Percentiles rank a stretch among this genome's conserved stretches.
Conservation (phyloP, 2,113 vertebrate species). For the Atractosteus spatula region DNA sequence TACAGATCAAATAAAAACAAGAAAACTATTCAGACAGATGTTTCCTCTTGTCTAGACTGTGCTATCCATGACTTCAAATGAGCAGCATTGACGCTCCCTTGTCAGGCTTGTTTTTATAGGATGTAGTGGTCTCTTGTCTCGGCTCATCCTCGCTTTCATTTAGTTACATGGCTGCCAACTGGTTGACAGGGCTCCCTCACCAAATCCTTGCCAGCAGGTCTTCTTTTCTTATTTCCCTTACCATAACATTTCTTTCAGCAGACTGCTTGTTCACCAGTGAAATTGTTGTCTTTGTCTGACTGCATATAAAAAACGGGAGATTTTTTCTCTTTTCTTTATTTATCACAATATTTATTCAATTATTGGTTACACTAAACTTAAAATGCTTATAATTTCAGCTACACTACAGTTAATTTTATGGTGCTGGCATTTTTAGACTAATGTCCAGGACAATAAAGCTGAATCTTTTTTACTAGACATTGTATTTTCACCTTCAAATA, state of each 20-base stretch:
- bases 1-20: background rate
- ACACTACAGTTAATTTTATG: too few species aligned
- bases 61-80: background rate
- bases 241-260: background rate
- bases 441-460: too few species aligned
- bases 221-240: background rate
- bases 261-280: too few species aligned
- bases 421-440: too few species aligned
- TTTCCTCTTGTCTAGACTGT: background rate
- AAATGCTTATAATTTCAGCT: too few species aligned
- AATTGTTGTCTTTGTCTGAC: too few species aligned
- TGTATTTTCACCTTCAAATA: too few species aligned
- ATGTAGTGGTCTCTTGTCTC: background rate
- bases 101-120: background rate
- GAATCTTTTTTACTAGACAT: too few species aligned
- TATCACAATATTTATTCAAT: too few species aligned
- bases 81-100: background rate
- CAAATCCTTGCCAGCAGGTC: background rate
- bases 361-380: too few species aligned
- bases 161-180: background rate
- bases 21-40: background rate
- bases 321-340: too few species aligned
- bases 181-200: conserved; percentile 3
- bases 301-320: too few species aligned
- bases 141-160: background rate